Base-by-base conservation (phyloP, 2,888 invertebrate species). In the Nematopogon swammerdamellus region DNA sequence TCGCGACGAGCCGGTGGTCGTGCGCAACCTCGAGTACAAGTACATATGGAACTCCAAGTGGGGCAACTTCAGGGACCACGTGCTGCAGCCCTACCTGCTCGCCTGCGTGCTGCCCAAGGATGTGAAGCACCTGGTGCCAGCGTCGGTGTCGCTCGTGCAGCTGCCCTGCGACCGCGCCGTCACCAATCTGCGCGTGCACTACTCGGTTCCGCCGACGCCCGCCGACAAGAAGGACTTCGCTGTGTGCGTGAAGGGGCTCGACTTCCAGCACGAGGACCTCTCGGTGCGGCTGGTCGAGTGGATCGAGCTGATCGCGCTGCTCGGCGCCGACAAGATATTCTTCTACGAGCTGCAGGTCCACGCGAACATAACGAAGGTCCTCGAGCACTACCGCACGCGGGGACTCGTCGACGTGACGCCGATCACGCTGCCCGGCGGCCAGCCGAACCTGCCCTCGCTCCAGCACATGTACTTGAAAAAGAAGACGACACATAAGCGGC, bases 41-140 rank as follows among this genome's bases (percentile, higher is more conserved):
- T 95, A 95, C 68, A 91, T 95, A 58, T 95, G 95, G 95, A 91
- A 92, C 68, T 87, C 88, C 60, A 93, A 93, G 70, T 95, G 95
- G 95, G 95, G 95, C 52, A 95, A 95, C 72, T 93, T 93, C 73
- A 90, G 91, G 64, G 91, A 94, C 69, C 89, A 89, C 49, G 89
- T 94, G 55, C 91, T 93, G 67, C 95, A 95, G 72, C 95, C 95
- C 0, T 95, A 93, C 67, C 81, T 95, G 58, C 87, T 92, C 55
- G 92, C 94, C 18, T 95, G 95, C 70, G 89, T 91, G 63, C 84
- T 95, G 58, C 95, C 95, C 0, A 83, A 84, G 54, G 83, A 84
- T 17, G 88, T 89, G 67, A 83, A 85, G 49, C 81, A 85, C 51
- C 82, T 87, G 16, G 84, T 88, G 17, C 94, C 94, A 2, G 88